Conservation (phyloP, 1,140 invertebrate genomes). For the Bombus waltoni region DNA sequence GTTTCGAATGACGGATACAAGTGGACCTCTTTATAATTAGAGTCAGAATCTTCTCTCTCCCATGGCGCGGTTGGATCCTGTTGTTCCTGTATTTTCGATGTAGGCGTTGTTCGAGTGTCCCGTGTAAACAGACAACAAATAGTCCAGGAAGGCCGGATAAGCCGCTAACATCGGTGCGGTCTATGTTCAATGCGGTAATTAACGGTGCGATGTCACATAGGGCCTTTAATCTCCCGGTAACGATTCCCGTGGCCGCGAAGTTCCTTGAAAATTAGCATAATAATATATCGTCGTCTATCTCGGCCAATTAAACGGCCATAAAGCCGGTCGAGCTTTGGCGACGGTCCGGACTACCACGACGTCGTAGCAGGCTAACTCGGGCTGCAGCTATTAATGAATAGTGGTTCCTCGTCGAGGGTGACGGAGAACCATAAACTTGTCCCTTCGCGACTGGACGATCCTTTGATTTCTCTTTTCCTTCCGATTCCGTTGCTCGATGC, state of each 20-base stretch:
- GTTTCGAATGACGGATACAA: not conserved
- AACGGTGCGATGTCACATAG: slow-evolving; percentile 64
- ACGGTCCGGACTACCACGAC: slow-evolving; percentile 56
- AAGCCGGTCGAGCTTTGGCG: slow-evolving; percentile 70
- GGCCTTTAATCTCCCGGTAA: slow-evolving; percentile 65
- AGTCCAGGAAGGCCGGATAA: slow-evolving; percentile 55
- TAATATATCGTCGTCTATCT: slow-evolving; percentile 74
- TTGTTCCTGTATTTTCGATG: slow-evolving; percentile 7
- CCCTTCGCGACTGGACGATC: slow-evolving; percentile 59
- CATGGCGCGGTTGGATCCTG: not conserved
- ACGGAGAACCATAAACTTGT: slow-evolving; percentile 73
- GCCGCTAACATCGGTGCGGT: slow-evolving; percentile 57
- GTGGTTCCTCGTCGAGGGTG: slow-evolving; percentile 69
- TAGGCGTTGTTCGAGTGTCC: slow-evolving; percentile 19
- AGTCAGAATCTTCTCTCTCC: not conserved
- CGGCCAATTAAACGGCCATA: slow-evolving; percentile 77
- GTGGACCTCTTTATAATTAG: not conserved
- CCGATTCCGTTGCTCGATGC: not conserved
- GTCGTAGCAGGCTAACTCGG: slow-evolving; percentile 71
- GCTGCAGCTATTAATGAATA: slow-evolving; percentile 76
- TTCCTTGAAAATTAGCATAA: slow-evolving; percentile 76
- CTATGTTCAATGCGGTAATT: slow-evolving; percentile 68
- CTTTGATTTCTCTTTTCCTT: slow-evolving; percentile 41
- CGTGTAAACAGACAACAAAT: slow-evolving; percentile 53
- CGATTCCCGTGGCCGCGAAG: slow-evolving; percentile 62